phyloP scores from a whole-genome alignment of 2,888 invertebrate species.

The Epinotia demarniana region DNA sequence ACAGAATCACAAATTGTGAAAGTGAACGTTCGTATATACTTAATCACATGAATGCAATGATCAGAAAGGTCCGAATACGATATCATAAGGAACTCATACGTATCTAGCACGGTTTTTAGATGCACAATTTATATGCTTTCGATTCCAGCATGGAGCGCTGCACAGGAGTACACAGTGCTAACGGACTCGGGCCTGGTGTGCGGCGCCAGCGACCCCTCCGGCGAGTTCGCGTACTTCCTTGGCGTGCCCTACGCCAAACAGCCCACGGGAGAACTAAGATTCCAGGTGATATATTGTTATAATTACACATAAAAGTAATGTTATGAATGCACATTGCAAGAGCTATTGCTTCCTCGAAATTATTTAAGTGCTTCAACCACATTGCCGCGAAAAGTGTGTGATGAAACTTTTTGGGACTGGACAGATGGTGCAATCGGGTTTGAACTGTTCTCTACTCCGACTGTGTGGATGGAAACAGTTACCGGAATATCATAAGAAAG shows the following conservation, averaged over 20 bases:
- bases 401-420: neutral
- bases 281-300: conserved; percentile 57
- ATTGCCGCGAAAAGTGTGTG: neutral
- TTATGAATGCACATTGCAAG: neutral
- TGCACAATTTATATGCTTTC: neutral
- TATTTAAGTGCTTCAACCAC: too few relatives aligned
- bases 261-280: conserved; percentile 68
- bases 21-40: too few relatives aligned
- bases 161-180: conserved; percentile 50
- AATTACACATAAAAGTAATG: neutral
- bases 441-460: too few relatives aligned
- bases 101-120: too few relatives aligned
- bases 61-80: too few relatives aligned
- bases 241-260: conserved; percentile 78
- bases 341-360: too few relatives aligned
- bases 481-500: too few relatives aligned
- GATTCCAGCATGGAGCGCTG: conserved; percentile 45
- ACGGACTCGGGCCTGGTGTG: conserved; percentile 67
- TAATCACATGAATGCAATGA: too few relatives aligned
- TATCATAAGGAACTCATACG: too few relatives aligned
- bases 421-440: too few relatives aligned
- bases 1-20: too few relatives aligned
- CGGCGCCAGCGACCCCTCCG: conserved; percentile 58
- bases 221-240: conserved; percentile 73
- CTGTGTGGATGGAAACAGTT: too few relatives aligned